These are phyloP conservation scores for Hoplostethus atlanticus DNA, from an alignment of 2,797 vertebrate species.

Conservation along the genomic window DNA sequence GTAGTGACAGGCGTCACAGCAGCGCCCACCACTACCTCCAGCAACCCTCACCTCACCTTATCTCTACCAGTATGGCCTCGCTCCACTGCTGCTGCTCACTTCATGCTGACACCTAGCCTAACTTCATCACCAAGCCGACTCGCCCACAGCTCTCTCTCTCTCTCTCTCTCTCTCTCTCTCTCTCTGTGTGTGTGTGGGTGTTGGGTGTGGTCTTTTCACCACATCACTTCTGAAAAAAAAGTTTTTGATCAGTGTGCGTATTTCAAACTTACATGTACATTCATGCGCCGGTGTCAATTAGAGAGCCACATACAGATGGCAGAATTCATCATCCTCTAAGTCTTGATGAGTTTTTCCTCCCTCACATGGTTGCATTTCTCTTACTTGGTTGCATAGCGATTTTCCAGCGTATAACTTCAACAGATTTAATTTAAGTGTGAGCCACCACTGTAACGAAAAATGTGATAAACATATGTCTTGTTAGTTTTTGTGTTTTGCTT, in stretches of 20 bases:
- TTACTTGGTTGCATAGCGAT: slow-evolving; percentile 68
- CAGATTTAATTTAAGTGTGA: slow-evolving; percentile 59
- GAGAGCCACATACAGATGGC: slow-evolving; percentile 54
- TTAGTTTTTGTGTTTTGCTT: slow-evolving; percentile 26
- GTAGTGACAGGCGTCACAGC: slow-evolving; percentile 68
- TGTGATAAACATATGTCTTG: slow-evolving; percentile 66
- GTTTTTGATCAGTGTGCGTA: slow-evolving; percentile 16
- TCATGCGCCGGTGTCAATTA: slow-evolving; percentile 21
- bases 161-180: too few species aligned
- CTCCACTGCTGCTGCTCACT: slow-evolving; percentile 30
- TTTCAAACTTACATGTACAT: slow-evolving; percentile 37
- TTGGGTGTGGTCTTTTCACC: background rate
- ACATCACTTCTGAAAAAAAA: slow-evolving; percentile 20
- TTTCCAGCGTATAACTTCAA: slow-evolving; percentile 58
- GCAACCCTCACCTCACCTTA: slow-evolving; percentile 45
- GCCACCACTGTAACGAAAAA: slow-evolving; percentile 52
- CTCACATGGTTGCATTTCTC: slow-evolving; percentile 51
- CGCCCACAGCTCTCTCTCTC: background rate
- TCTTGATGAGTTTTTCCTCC: slow-evolving; percentile 64
- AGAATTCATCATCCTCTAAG: slow-evolving; percentile 61
- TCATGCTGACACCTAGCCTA: slow-evolving; percentile 25
- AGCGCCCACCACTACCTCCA: slow-evolving; percentile 35
- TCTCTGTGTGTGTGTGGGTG: background rate
- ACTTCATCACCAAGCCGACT: slow-evolving; percentile 8
- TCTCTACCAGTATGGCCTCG: slow-evolving; percentile 51